These are phyloP conservation scores for Pantherophis alleghaniensis DNA, from an alignment of 2,797 vertebrate genomes.

Conservation along the genomic window DNA sequence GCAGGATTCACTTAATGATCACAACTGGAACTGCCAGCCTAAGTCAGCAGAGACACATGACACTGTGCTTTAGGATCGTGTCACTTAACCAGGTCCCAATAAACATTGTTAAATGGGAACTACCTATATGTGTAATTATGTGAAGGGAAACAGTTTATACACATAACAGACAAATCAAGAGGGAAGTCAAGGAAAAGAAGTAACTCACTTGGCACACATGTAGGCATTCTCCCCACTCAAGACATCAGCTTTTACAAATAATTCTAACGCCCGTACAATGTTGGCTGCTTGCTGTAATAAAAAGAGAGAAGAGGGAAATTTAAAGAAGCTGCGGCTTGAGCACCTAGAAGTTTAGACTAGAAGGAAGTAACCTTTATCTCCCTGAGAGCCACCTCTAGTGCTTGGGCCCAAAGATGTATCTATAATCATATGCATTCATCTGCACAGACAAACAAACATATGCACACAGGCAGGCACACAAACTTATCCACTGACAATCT, in stretches of 20 bases:
- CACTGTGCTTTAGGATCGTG: neutral
- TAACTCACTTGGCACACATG: conserved; percentile 87
- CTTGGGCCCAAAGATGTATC: neutral
- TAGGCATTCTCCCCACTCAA: conserved; percentile 95
- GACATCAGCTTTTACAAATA: conserved; percentile 90
- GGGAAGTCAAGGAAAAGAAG: too few species aligned
- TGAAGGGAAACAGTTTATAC: neutral
- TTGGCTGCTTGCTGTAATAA: conserved; percentile 83
- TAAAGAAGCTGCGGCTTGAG: neutral
- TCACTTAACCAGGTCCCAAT: neutral
- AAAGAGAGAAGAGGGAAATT: conserved; percentile 13
- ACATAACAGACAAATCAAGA: neutral
- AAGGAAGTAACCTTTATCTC: neutral
- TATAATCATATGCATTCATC: neutral
- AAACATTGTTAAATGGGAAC: neutral
- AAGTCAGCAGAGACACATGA: neutral
- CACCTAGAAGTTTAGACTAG: neutral
- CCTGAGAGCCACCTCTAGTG: neutral
- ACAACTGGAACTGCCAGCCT: neutral
- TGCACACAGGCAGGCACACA: neutral
- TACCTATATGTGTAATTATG: neutral
- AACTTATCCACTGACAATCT: neutral
- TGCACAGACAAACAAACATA: neutral
- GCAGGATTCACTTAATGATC: neutral
- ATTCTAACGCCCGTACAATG: conserved; percentile 87